Evolutionary conservation across 2,113 vertebrate species (phyloP).

Genomic region (Dermatemys mawii): DNA sequence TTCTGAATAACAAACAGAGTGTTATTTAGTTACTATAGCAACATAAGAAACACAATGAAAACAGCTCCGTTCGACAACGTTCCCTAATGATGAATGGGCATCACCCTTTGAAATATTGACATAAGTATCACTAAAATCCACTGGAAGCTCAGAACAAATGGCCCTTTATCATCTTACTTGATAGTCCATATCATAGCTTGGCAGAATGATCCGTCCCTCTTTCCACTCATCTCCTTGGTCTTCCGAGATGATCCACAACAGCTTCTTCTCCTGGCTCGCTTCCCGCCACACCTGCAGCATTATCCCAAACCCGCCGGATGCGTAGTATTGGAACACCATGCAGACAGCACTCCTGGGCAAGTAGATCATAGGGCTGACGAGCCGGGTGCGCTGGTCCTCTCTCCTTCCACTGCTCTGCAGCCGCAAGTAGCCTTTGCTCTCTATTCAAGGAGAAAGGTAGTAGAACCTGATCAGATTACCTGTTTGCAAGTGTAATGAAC

Average conservation of each 20-base stretch:
- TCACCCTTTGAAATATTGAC: conserved; percentile 68
- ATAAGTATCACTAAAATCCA: conserved; percentile 43
- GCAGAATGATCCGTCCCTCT: conserved; percentile 93
- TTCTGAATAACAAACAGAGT: conserved; percentile 85
- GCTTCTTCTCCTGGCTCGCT: conserved; percentile 88
- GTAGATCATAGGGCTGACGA: conserved; percentile 89
- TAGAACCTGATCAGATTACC: conserved; percentile 4
- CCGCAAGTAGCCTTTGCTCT: conserved; percentile 85
- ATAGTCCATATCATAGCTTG: conserved; percentile 91
- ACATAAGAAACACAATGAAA: conserved; percentile 81
- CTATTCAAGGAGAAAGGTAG: conserved; percentile 65
- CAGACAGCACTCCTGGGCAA: conserved; percentile 89
- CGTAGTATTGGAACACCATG: conserved; percentile 93
- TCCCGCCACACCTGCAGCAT: conserved; percentile 89
- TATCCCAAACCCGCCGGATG: conserved; percentile 85
- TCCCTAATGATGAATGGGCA: conserved; percentile 77
- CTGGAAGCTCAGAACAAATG: not conserved
- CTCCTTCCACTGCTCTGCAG: conserved; percentile 85
- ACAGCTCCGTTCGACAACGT: conserved; percentile 68
- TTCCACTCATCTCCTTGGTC: conserved; percentile 94
- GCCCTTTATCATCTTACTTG: conserved; percentile 78
- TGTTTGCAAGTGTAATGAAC: not conserved
- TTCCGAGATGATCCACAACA: conserved; percentile 89
- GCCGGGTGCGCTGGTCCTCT: conserved; percentile 86
- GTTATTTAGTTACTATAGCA: conserved; percentile 83